Base-by-base conservation (phyloP, 1,140 invertebrate species). In the Drosophila pachea region DNA sequence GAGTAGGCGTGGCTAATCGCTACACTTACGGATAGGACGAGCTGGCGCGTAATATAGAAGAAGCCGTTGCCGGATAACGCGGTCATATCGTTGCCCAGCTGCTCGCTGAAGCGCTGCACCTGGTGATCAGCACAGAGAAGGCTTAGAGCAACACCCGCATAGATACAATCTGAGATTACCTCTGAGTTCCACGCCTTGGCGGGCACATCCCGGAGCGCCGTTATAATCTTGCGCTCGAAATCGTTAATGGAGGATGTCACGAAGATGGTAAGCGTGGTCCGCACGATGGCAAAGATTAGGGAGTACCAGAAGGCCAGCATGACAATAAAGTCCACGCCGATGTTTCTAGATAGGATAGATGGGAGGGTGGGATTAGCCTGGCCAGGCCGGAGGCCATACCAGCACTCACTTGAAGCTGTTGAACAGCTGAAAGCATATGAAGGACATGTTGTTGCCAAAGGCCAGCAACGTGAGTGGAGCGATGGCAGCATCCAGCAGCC, bases 221-320 rank as follows among this genome's bases (percentile, higher is more conserved):
- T 89, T 31, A 92, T 78, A 7, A 91, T 91, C 58, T 91, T 77
- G 73, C 89, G 91, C 38, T 92, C 92, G 69, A 92, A 91, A 78
- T 93, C 92, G 75, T 93, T 90, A 2, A 94, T 91, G 36, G 91
- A 90, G 5, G 93, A 92, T 5, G 92, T 90, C 16, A 91, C 89
- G 12, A 94, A 86, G 0, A 93, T 92, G 6, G 94, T 93, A 0
- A 91, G 73, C 2, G 91, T 73, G 0, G 92, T 92, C 70, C 93
- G 89, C 2, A 90, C 82, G 4, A 94, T 89, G 7, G 94, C 89
- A 70, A 93, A 94, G 0, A 90, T 83, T 63, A 94, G 91, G 0
- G 93, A 94, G 49, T 91, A 92, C 76, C 93, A 93, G 67, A 92
- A 94, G 68, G 93, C 94, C 1, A 92, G 2, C 56, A 78, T 69